Evolutionary conservation across 1,140 invertebrate genomes (phyloP).

Genomic region (Drosophila lacertosa): DNA sequence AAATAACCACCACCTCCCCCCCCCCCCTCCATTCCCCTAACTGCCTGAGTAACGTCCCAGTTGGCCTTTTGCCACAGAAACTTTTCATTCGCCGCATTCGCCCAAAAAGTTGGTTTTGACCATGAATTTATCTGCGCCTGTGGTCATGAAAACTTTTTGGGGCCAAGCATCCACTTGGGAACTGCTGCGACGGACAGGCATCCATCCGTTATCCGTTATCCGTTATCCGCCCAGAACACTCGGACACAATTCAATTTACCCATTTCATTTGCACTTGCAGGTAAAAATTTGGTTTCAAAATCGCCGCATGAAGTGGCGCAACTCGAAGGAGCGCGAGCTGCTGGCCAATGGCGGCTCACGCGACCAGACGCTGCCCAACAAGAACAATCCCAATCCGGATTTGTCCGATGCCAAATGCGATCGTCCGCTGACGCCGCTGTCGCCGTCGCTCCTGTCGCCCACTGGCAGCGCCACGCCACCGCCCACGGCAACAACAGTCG

Average conservation of each 20-base stretch:
- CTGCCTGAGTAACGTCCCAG: not conserved
- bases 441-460: conserved; percentile 74
- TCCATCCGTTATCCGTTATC: conserved; percentile 48
- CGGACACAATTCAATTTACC: conserved; percentile 52
- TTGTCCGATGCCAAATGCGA: conserved; percentile 94
- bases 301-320: conserved; percentile 97
- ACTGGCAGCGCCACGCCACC: conserved; percentile 65
- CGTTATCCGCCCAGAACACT: too few relatives aligned
- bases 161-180: not conserved
- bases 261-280: conserved; percentile 86
- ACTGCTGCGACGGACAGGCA: conserved; percentile 52
- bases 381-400: conserved; percentile 98
- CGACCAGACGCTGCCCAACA: conserved; percentile 97
- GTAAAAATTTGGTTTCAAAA: conserved; percentile 99
- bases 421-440: conserved; percentile 87
- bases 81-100: conserved; percentile 44
- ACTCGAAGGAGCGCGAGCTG: conserved; percentile 97
- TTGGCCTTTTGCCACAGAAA: conserved; percentile 63
- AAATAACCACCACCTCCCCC: too few relatives aligned
- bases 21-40: too few relatives aligned
- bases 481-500: conserved; percentile 28
- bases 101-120: conserved; percentile 54
- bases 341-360: conserved; percentile 95
- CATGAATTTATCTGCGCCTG: conserved; percentile 46
- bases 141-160: conserved; percentile 63